A percentile compares a stretch with the other conserved stretches of the same genome.
Evolutionary conservation across 1,140 invertebrate genomes (phyloP).

Genomic region (Brachionus plicatilis): DNA sequence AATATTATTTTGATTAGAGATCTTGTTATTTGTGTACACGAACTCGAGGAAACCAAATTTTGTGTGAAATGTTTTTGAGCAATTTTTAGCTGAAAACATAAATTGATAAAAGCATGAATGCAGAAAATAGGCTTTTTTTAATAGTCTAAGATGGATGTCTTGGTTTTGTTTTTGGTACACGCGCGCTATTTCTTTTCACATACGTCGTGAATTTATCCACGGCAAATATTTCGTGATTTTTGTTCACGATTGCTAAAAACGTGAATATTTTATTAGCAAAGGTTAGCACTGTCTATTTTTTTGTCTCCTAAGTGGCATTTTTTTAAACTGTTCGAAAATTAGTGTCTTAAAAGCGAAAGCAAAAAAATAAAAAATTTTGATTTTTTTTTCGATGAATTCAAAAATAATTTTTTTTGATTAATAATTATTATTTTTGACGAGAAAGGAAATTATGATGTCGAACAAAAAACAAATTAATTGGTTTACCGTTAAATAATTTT

Average conservation of each 20-base stretch:
- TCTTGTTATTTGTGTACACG: not conserved
- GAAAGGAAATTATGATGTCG: too few species aligned
- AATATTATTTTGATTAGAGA: not conserved
- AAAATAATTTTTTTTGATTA: too few species aligned
- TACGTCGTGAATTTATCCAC: not conserved
- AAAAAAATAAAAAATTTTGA: too few species aligned
- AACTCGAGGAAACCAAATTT: not conserved
- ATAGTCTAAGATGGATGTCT: not conserved
- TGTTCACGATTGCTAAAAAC: not conserved
- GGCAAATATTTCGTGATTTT: not conserved
- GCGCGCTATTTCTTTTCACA: not conserved
- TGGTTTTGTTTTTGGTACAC: not conserved
- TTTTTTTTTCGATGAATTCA: too few species aligned
- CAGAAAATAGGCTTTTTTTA: not conserved
- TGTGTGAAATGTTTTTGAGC: not conserved
- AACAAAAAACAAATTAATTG: too few species aligned
- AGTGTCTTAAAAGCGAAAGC: not conserved
- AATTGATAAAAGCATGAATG: conserved; percentile 4
- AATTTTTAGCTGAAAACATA: not conserved
- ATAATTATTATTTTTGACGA: too few species aligned
- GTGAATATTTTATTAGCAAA: not conserved
- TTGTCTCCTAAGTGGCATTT: not conserved
- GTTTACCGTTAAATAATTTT: too few species aligned
- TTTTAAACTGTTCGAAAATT: not conserved
- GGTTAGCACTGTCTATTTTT: not conserved